Evolutionary conservation across 2,888 invertebrate species (phyloP), one percentile per base, ranked within the genome.

Genomic region (Ganaspis brasiliensis): DNA sequence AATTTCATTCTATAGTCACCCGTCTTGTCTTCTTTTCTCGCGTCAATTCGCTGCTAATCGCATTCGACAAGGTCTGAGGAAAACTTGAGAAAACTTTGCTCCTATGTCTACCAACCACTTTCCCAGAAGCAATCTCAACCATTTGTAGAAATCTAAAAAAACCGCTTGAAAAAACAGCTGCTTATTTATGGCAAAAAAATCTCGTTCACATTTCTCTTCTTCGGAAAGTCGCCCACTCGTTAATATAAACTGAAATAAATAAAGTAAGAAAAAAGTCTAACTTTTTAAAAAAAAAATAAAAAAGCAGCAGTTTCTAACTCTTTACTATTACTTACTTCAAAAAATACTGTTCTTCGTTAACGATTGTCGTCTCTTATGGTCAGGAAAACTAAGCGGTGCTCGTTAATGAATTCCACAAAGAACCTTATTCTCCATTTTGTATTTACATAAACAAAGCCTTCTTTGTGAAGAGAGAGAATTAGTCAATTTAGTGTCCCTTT

Each of bases 11-110:
- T 16, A 16, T 61, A 61, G 59, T 61, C 59, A 31, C 35, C 16
- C 35, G 59, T 31, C n/a, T 61, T 61, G 59, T 61, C 59, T 61
- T 61, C 19, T 31, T 31, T 61, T 61, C 59, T 61, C n/a, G n/a
- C 31, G 31, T 61, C 59, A 61, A 26, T 31, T 61, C 59, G 31
- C 16, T 31, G 59, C 59, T 61, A 61, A 61, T 61, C 59, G 59
- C 35, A 61, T 61, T 61, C 35, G 59, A 61, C 59, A 61, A 61
- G 59, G n/a, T 31, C 59, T 61, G 35, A 12, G 35, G 16, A 61
- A 61, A 61, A 61, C 59, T 61, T 61, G 31, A 10, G 59, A 35
- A 61, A 61, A 40, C 31, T 61, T 61, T 35, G 9, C 12, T 35
- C 26, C 57, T 59, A 24, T 59, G 9, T 59, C 57, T 59, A 26